Evolutionary conservation across 2,888 invertebrate species (phyloP), one percentile per base, ranked within the genome.

Genomic region (Cryptus viduatorius): DNA sequence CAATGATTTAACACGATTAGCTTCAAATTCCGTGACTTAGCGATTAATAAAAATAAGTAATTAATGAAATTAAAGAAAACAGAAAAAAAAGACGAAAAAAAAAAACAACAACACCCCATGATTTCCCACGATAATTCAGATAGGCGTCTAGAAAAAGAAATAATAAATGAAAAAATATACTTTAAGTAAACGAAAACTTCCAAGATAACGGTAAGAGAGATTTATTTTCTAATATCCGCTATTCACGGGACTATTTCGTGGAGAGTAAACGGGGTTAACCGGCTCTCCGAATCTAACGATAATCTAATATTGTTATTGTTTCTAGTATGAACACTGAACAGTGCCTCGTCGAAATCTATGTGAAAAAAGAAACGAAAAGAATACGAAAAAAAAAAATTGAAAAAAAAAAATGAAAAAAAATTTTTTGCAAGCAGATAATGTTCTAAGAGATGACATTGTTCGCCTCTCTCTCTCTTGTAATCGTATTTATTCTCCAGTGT

Each of bases 331-430:
- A 92, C 92, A 92, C 92, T 92, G 89, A 92, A 91, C 91, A 92
- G 92, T 92, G 92, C 92, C 92, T 92, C 92, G 91, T 92, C 91
- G 89, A 92, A 92, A 92, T 92, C 90, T 91, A 89, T 92, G 90
- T 90, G 90, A 91, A 91, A 88, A 89, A 71, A 65, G 50, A 71
- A 65, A 42, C 71, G 75, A 46, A 73, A 50, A 48, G 65, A 59
- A 31, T 79, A 65, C 80, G 16, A 24, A 73, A 76, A 53, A 46
- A 56, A 46, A 24, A 10, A 56, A 56, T n/a, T n/a, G n/a, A 75
- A 48, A 80, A 50, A 42, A 78, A 65, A 50, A 75, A 31, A 72
- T 65, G 56, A 48, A 81, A 53, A 19, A 50, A 44, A 44, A 83
- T 75, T 79, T 82, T 84, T 84, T 82, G 84, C 82, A 82, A 76